These are phyloP conservation scores for Delichon dasypus DNA, from an alignment of 2,797 vertebrate species.

Conservation along the genomic window DNA sequence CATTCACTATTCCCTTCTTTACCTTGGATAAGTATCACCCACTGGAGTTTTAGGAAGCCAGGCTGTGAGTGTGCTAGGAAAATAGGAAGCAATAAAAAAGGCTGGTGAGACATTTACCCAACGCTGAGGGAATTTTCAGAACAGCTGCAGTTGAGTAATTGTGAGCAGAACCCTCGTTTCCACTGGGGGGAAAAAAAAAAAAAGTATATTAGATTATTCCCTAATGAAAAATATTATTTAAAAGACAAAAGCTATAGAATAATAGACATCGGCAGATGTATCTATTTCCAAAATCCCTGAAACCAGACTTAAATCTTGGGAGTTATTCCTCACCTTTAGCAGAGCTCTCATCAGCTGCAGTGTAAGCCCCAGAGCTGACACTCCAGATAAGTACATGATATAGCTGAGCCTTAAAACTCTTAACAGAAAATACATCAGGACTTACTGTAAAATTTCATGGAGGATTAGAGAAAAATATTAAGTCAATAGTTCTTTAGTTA, in stretches of 20 bases:
- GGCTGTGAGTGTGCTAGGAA: not conserved
- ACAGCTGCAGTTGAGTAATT: not conserved
- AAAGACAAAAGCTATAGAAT: not conserved
- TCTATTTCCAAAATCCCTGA: slow-evolving; percentile 2
- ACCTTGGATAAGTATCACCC: not conserved
- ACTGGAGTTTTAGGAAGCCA: not conserved
- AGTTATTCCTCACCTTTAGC: slow-evolving; percentile 27
- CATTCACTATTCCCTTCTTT: not conserved
- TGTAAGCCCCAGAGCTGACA: not conserved
- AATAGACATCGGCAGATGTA: not conserved
- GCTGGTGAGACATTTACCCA: not conserved
- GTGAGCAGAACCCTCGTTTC: not conserved
- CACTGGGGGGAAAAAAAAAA: not conserved
- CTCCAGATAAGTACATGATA: slow-evolving; percentile 17
- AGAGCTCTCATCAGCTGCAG: not conserved
- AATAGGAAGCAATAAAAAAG: not conserved
- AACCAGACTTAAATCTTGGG: not conserved
- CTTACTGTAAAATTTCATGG: slow-evolving; percentile 56
- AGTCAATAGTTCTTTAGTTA: slow-evolving; percentile 49
- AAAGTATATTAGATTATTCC: not conserved
- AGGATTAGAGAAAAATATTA: slow-evolving; percentile 59
- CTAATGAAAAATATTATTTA: not conserved
- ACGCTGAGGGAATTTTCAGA: not conserved
- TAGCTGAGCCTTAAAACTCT: slow-evolving; percentile 42
- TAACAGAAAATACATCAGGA: slow-evolving; percentile 47